These are phyloP conservation scores for Tipula lateralis DNA, from an alignment of 2,888 invertebrate genomes.

Conservation along the genomic window DNA sequence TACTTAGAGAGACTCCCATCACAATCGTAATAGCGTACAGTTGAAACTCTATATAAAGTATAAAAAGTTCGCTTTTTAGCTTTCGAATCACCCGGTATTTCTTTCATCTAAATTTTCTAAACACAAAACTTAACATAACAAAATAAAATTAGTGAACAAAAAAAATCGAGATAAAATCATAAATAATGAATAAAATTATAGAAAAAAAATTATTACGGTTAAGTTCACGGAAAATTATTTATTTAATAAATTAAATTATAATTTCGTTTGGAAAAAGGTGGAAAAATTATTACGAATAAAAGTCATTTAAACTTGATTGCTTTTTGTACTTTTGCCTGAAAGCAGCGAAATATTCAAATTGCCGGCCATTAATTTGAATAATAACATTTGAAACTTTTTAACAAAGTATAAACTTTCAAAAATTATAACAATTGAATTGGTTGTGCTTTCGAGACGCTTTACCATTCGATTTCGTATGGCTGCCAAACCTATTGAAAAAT, in stretches of 20 bases:
- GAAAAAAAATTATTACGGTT: background rate
- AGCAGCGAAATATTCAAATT: background rate
- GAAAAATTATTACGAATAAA: background rate
- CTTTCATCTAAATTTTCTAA: background rate
- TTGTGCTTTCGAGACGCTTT: background rate
- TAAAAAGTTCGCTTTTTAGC: too few species aligned
- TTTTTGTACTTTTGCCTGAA: background rate
- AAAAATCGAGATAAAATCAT: background rate
- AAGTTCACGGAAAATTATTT: background rate
- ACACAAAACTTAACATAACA: background rate
- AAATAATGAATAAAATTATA: background rate
- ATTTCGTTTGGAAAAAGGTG: background rate
- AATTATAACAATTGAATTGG: background rate
- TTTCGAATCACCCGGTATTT: background rate
- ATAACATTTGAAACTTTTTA: background rate
- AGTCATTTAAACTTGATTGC: background rate
- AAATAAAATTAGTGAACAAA: constrained; percentile 1
- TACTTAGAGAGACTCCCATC: too few species aligned
- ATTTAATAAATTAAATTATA: background rate
- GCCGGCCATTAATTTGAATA: background rate
- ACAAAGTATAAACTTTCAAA: background rate
- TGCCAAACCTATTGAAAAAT: too few species aligned
- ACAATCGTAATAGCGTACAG: too few species aligned
- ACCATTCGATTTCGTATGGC: background rate
- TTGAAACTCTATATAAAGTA: too few species aligned